These are phyloP conservation scores for Megalopta genalis DNA, from an alignment of 1,140 invertebrate genomes.

Conservation along the genomic window DNA sequence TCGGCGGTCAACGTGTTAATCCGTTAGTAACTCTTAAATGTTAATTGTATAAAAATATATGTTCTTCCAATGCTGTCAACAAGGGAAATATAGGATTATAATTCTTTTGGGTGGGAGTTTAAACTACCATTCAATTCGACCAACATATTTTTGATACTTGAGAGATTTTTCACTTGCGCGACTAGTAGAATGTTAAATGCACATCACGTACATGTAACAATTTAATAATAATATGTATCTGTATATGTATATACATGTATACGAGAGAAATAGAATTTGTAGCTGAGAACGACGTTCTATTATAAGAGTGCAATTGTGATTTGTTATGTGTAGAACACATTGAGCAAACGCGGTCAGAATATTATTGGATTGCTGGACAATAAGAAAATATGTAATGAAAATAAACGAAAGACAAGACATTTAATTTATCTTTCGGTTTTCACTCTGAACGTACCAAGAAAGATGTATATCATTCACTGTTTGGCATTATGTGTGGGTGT, in stretches of 20 bases:
- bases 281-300: constrained; percentile 60
- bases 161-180: not conserved
- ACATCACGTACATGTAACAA: not conserved
- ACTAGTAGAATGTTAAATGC: constrained; percentile 10
- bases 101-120: not conserved
- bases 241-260: constrained; percentile 3
- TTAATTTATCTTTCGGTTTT: not conserved
- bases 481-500: too few species aligned
- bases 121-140: not conserved
- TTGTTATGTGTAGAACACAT: constrained; percentile 71
- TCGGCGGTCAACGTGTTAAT: not conserved
- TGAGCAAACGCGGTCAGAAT: constrained; percentile 52
- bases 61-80: constrained; percentile 11
- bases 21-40: constrained; percentile 23
- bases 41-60: not conserved
- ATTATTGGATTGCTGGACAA: constrained; percentile 70
- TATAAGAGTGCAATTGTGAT: constrained; percentile 38
- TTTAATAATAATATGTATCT: constrained; percentile 4
- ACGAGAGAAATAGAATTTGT: constrained; percentile 13
- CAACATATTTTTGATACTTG: constrained; percentile 39
- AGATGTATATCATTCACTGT: too few species aligned
- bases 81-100: not conserved
- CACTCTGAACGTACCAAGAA: not conserved
- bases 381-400: constrained; percentile 54
- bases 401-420: not conserved